These are phyloP conservation scores for Apis laboriosa DNA, from an alignment of 1,140 invertebrate genomes.

Conservation along the genomic window DNA sequence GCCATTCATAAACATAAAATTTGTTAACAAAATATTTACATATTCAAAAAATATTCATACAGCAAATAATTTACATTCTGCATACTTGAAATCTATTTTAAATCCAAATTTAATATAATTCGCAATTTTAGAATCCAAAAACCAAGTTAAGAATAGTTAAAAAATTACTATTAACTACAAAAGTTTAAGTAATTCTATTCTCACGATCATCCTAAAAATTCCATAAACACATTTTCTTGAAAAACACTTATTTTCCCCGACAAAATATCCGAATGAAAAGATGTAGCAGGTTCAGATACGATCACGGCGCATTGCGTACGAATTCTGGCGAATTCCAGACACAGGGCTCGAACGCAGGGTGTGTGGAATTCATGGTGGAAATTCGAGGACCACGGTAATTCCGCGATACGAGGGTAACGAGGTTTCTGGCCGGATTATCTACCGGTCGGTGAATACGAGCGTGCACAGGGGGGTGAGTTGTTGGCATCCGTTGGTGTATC, in stretches of 20 bases:
- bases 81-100: too few species aligned
- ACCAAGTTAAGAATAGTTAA: too few species aligned
- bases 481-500: constrained; percentile 50
- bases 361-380: constrained; percentile 49
- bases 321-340: not conserved
- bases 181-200: too few species aligned
- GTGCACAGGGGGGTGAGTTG: constrained; percentile 39
- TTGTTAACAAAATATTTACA: too few species aligned
- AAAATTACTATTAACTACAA: too few species aligned
- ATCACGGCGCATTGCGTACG: not conserved
- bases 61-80: too few species aligned
- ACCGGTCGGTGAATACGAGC: constrained; percentile 39
- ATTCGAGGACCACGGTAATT: constrained; percentile 68
- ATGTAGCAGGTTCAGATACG: constrained; percentile 14
- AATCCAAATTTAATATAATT: too few species aligned
- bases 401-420: constrained; percentile 71
- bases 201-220: too few species aligned
- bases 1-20: too few species aligned
- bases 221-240: too few species aligned
- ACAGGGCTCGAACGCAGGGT: not conserved
- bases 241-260: not conserved
- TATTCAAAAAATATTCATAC: too few species aligned
- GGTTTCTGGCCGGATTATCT: constrained; percentile 71
- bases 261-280: constrained; percentile 38
- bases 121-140: too few species aligned